These are phyloP conservation scores for Alentia gelatinosa DNA, from an alignment of 2,888 invertebrate genomes.

Conservation along the genomic window DNA sequence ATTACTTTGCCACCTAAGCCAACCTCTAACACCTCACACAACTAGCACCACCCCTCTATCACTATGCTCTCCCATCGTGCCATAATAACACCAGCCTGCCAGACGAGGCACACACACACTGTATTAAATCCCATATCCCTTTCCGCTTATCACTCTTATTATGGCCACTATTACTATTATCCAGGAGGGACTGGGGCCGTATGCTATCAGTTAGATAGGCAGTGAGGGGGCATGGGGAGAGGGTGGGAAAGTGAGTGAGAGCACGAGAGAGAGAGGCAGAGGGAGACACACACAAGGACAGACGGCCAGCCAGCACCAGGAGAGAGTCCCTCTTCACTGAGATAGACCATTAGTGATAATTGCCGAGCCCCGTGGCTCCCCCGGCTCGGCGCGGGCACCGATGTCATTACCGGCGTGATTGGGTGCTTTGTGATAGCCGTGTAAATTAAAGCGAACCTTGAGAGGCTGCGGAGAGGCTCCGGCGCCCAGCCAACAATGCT, in stretches of 20 bases:
- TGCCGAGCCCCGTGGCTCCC: neutral
- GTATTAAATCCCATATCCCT: neutral
- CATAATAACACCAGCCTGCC: neutral
- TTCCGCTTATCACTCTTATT: neutral
- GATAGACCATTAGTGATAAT: neutral
- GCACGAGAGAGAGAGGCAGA: neutral
- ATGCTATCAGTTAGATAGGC: neutral
- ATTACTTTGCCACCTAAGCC: neutral
- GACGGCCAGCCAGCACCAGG: neutral
- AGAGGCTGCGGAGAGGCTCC: neutral
- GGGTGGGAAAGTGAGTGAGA: neutral
- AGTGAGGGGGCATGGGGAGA: neutral
- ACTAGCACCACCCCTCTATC: neutral
- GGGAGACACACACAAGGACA: neutral
- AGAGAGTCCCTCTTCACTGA: neutral
- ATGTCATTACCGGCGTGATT: conserved; percentile 21
- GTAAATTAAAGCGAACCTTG: conserved; percentile 21
- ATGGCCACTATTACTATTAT: neutral
- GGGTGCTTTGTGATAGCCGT: neutral
- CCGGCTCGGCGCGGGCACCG: neutral
- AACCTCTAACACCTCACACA: neutral
- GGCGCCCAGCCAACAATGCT: conserved; percentile 20
- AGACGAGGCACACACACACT: neutral
- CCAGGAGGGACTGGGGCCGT: neutral
- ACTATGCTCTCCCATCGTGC: neutral